Percentiles rank a stretch among this genome's conserved stretches.
Conservation (phyloP, 2,797 vertebrate species). For the Coilia nasus region DNA sequence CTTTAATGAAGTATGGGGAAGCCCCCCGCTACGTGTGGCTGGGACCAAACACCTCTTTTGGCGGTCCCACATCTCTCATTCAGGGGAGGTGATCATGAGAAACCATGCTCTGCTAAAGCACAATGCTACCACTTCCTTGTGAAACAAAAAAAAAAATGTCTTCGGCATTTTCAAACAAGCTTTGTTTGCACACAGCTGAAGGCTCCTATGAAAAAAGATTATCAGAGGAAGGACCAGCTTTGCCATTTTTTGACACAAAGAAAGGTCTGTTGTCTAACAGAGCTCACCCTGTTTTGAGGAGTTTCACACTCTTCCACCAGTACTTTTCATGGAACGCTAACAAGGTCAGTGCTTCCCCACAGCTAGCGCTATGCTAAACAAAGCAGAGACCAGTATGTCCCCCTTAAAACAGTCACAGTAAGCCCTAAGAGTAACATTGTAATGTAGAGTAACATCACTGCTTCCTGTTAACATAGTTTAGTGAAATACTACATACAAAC, state of each 20-base stretch:
- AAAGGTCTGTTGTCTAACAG: slow-evolving; percentile 85
- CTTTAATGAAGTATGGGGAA: not conserved
- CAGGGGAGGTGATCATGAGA: slow-evolving; percentile 6
- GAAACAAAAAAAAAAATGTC: slow-evolving; percentile 32
- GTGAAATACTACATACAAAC: slow-evolving; percentile 35
- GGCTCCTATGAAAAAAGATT: slow-evolving; percentile 70
- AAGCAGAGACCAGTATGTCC: slow-evolving; percentile 65
- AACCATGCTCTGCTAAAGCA: not conserved
- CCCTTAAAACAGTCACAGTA: slow-evolving; percentile 55
- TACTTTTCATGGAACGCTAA: slow-evolving; percentile 86
- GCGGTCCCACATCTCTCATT: too few relatives aligned
- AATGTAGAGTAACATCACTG: slow-evolving; percentile 43
- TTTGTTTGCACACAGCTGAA: slow-evolving; percentile 75
- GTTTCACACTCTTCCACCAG: slow-evolving; percentile 79
- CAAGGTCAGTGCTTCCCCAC: slow-evolving; percentile 82
- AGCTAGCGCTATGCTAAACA: slow-evolving; percentile 77
- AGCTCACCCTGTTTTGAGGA: slow-evolving; percentile 79
- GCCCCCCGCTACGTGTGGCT: too few relatives aligned
- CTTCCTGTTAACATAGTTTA: slow-evolving; percentile 25
- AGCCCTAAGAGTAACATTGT: slow-evolving; percentile 43
- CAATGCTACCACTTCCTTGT: slow-evolving; percentile 15
- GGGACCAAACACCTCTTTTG: too few relatives aligned
- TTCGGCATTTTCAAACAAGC: slow-evolving; percentile 66
- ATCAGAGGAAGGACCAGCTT: slow-evolving; percentile 70
- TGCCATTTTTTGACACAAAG: slow-evolving; percentile 78